These are phyloP conservation scores for Hemiscyllium ocellatum DNA, from an alignment of 2,113 vertebrate species.

Conservation along the genomic window DNA sequence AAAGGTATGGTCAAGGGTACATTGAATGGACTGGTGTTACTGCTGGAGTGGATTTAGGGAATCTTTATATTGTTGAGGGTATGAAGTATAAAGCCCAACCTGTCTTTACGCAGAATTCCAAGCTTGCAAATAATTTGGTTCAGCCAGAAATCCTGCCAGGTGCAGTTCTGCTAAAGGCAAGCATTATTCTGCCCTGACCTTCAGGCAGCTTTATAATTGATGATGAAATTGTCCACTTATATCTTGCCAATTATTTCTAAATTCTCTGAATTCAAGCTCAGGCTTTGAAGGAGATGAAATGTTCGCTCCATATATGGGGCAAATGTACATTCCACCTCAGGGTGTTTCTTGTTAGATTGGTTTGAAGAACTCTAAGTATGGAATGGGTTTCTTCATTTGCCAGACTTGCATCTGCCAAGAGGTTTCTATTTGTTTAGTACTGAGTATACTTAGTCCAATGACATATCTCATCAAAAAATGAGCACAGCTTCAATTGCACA, in stretches of 20 bases:
- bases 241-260: not conserved
- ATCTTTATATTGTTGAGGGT: not conserved
- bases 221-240: not conserved
- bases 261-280: not conserved
- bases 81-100: not conserved
- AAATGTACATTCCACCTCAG: not conserved
- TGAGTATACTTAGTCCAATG: not conserved
- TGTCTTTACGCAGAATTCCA: not conserved
- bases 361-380: not conserved
- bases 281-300: not conserved
- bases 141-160: not conserved
- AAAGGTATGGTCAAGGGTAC: not conserved
- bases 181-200: not conserved
- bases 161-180: not conserved
- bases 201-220: not conserved
- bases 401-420: not conserved
- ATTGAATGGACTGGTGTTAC: not conserved
- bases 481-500: not conserved
- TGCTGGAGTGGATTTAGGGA: not conserved
- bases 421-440: not conserved
- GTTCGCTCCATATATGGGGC: not conserved
- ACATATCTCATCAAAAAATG: not conserved
- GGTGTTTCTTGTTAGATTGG: not conserved
- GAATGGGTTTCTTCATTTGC: not conserved
- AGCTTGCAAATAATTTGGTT: not conserved